Conservation (phyloP, 2,888 invertebrate genomes). For the Eilema depressum region DNA sequence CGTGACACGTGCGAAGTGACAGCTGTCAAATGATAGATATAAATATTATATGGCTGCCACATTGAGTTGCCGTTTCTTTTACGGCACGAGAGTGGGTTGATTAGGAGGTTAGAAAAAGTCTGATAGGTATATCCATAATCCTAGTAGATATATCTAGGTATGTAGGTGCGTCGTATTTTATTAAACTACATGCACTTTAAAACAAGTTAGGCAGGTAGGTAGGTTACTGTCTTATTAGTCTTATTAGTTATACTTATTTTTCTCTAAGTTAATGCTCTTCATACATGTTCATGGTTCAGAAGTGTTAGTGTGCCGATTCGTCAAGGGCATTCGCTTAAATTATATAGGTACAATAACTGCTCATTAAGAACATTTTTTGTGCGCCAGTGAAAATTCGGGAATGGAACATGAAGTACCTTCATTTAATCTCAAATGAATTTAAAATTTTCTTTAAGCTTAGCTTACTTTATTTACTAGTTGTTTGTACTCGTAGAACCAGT, state of each 20-base stretch:
- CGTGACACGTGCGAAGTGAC: too few relatives aligned
- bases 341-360: constrained; percentile 25
- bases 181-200: background rate
- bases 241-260: too few relatives aligned
- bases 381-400: background rate
- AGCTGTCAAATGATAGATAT: too few relatives aligned
- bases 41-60: too few relatives aligned
- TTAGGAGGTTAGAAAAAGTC: too few relatives aligned
- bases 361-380: constrained; percentile 16
- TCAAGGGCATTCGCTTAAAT: constrained; percentile 37
- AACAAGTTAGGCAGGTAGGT: too few relatives aligned
- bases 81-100: too few relatives aligned
- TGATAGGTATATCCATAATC: background rate
- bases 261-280: background rate
- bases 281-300: constrained; percentile 18
- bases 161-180: too few relatives aligned
- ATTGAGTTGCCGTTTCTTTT: too few relatives aligned
- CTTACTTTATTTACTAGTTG: background rate
- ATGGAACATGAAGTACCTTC: background rate
- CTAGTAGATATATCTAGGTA: background rate
- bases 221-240: background rate
- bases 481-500: background rate
- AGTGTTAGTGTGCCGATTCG: constrained; percentile 27
- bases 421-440: background rate
- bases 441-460: background rate